Evolutionary conservation across 2,797 vertebrate species (phyloP).

Genomic region (Cryptoprocta ferox): DNA sequence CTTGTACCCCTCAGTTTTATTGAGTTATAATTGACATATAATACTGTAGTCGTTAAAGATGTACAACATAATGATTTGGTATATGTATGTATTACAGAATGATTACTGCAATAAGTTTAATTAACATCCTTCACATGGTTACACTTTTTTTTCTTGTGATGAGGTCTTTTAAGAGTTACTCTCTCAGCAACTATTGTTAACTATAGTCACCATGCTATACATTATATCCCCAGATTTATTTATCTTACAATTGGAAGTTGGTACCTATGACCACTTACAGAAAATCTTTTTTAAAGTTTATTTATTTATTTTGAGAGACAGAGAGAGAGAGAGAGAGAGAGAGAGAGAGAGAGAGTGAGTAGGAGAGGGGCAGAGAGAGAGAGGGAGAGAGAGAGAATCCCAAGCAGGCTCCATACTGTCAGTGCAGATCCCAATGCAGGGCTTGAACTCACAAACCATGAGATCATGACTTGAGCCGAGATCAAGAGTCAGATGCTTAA

Average conservation of each 20-base stretch:
- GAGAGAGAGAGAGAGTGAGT: too few species aligned
- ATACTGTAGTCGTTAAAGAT: neutral
- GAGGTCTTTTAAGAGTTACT: neutral
- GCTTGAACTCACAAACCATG: too few species aligned
- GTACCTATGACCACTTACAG: neutral
- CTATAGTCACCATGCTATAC: neutral
- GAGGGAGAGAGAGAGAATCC: too few species aligned
- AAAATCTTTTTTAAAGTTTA: too few species aligned
- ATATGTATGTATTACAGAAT: neutral
- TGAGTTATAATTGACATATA: neutral
- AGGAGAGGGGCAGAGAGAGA: too few species aligned
- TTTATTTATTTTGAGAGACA: too few species aligned
- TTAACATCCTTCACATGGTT: neutral
- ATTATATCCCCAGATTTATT: neutral
- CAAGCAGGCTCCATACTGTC: too few species aligned
- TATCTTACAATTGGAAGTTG: neutral
- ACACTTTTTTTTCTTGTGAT: neutral
- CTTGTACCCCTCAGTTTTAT: neutral
- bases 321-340: too few species aligned
- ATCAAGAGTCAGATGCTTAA: too few species aligned
- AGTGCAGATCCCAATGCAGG: too few species aligned
- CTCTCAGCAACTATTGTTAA: neutral
- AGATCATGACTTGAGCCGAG: too few species aligned
- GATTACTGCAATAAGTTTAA: neutral
- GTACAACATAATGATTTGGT: neutral